phyloP scores from a whole-genome alignment of 2,888 invertebrate species.

The Amiota minor region DNA sequence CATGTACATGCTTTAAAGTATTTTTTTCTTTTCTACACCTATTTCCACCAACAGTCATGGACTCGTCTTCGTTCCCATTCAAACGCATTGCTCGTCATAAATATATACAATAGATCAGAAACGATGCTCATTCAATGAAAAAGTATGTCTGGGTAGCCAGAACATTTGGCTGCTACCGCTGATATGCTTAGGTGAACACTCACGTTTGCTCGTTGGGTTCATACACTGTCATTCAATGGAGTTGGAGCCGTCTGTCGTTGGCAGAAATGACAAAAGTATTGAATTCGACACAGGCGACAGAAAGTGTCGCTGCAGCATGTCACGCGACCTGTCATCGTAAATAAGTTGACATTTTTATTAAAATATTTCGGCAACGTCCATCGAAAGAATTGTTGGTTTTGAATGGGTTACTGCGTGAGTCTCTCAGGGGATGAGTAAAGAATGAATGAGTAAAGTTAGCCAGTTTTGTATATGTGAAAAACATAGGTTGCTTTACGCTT shows the following conservation, averaged over 20 bases:
- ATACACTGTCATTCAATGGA: slow-evolving; percentile 33
- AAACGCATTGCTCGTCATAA: slow-evolving; percentile 56
- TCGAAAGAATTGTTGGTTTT: not conserved
- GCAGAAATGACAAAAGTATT: slow-evolving; percentile 45
- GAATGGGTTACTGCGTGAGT: not conserved
- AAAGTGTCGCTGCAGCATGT: slow-evolving; percentile 38
- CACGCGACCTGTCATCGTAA: slow-evolving; percentile 65
- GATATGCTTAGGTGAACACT: not conserved
- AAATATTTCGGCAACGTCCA: slow-evolving; percentile 58
- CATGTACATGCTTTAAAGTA: too few species aligned
- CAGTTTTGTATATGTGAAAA: too few species aligned
- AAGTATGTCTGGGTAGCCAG: not conserved
- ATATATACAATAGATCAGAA: slow-evolving; percentile 51
- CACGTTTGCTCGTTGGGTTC: not conserved
- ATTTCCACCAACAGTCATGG: too few species aligned
- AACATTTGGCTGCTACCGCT: not conserved
- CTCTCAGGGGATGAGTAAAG: too few species aligned
- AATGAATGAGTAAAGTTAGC: too few species aligned
- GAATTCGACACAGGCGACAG: not conserved
- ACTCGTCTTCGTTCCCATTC: too few species aligned
- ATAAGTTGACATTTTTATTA: slow-evolving; percentile 70
- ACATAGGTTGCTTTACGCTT: too few species aligned
- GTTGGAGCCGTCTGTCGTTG: slow-evolving; percentile 55
- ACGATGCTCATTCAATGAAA: not conserved
- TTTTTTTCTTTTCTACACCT: too few species aligned